Evolutionary conservation across 2,113 vertebrate species (phyloP).

Genomic region (Phaethon lepturus): DNA sequence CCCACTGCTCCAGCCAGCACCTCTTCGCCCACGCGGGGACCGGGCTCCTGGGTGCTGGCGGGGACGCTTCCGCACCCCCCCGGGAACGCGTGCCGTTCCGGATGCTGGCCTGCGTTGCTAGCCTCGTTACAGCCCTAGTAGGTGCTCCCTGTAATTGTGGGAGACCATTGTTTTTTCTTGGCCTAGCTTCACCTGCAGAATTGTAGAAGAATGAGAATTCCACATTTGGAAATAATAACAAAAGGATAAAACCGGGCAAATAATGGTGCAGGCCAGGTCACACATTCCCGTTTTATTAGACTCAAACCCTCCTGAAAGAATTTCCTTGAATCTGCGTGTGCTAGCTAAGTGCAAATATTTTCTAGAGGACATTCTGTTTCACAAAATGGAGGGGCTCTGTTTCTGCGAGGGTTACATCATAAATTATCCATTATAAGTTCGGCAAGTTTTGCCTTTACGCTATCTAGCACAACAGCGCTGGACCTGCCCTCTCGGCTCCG

Average conservation of each 20-base stretch:
- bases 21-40: accelerated
- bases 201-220: conserved; percentile 47
- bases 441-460: not conserved
- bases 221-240: conserved; percentile 74
- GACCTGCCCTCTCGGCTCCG: not conserved
- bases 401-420: not conserved
- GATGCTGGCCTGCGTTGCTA: not conserved
- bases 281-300: conserved; percentile 69
- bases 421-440: conserved; percentile 33
- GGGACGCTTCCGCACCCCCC: not conserved
- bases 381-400: conserved; percentile 43
- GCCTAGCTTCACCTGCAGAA: conserved; percentile 62
- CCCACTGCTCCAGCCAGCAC: accelerated
- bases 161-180: conserved; percentile 39
- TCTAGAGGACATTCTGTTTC: conserved; percentile 61
- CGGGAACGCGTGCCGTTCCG: accelerated
- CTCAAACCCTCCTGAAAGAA: conserved; percentile 53
- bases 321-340: conserved; percentile 56
- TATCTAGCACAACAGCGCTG: not conserved
- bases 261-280: conserved; percentile 63
- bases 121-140: not conserved
- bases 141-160: not conserved
- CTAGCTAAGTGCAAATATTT: conserved; percentile 52
- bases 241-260: conserved; percentile 64
- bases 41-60: accelerated